phyloP scores from a whole-genome alignment of 2,888 invertebrate species.

The Xylota sylvarum region DNA sequence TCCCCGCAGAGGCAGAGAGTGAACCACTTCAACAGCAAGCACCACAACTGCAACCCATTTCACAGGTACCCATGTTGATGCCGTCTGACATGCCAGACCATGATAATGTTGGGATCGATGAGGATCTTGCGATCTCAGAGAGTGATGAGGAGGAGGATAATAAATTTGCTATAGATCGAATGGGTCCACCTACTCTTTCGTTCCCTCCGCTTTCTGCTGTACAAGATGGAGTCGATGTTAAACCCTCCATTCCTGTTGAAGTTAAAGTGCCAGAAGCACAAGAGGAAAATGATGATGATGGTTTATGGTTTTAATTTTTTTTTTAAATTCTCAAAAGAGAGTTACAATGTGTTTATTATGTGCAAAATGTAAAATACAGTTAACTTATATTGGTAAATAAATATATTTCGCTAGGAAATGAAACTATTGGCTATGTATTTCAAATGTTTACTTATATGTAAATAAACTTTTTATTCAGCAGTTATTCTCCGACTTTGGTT shows the following conservation, averaged over 20 bases:
- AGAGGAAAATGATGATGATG: constrained; percentile 72
- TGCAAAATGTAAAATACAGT: constrained; percentile 63
- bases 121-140: constrained; percentile 91
- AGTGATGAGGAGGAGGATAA: constrained; percentile 87
- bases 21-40: constrained; percentile 62
- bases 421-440: background rate
- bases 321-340: background rate
- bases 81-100: constrained; percentile 81
- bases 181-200: background rate
- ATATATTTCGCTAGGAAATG: background rate
- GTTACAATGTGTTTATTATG: constrained; percentile 31
- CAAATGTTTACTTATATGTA: too few species aligned
- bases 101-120: constrained; percentile 88
- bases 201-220: constrained; percentile 14
- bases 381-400: constrained; percentile 39
- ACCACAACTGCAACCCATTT: constrained; percentile 73
- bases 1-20: constrained; percentile 77
- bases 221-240: constrained; percentile 34
- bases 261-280: constrained; percentile 75
- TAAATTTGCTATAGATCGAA: constrained; percentile 77
- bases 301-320: constrained; percentile 67
- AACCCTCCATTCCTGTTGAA: constrained; percentile 69
- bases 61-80: constrained; percentile 77
- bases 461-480: too few species aligned
- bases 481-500: too few species aligned